Evolutionary conservation across 1,140 invertebrate species (phyloP), one percentile per base, ranked within the genome.

Genomic region (Drosophila rufa): DNA sequence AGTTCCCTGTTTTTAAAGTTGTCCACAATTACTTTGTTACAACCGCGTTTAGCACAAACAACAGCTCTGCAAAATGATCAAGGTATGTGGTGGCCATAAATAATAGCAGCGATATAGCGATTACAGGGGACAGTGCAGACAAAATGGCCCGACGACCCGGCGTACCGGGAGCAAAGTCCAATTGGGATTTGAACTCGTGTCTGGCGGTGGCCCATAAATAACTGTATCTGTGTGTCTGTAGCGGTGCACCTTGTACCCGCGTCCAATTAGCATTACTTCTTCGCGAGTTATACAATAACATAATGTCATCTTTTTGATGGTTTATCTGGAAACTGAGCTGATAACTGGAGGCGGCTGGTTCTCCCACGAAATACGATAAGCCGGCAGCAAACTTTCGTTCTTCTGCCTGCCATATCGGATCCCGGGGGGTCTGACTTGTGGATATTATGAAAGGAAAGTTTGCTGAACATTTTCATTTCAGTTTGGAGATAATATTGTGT

Each of bases 121-220:
- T 75, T 45, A 22, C 17, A 9, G 0, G 15, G 46, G 17, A 53
- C 27, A 27, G 30, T 14, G 69, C 1, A 14, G 66, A 22, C 30
- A 69, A 47, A 65, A 33, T n/a, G 30, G 45, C 6, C 11, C 25
- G 33, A 45, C 15, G 38, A 45, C 61, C 19, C 27, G 46, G 46
- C 4, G 22, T 43, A 30, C 36, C 61, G 80, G 76, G 85, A 65
- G 47, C 85, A 90, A 87, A 87, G 84, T 87, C 84, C 84, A 87
- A 74, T 65, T 55, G 60, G 77, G 61, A 64, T 43, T 33, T 68
- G 50, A 59, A 69, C 75, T 59, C 64, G 64, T 62, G 51, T 66
- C 43, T 69, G 58, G 33, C 40, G 55, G 40, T 47, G 70, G 75
- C 51, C 67, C 80, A 82, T 82, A 80, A 85, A 89, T 89, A 86